These are phyloP conservation scores for Saturnia pavonia DNA, from an alignment of 2,888 invertebrate genomes.

Conservation along the genomic window DNA sequence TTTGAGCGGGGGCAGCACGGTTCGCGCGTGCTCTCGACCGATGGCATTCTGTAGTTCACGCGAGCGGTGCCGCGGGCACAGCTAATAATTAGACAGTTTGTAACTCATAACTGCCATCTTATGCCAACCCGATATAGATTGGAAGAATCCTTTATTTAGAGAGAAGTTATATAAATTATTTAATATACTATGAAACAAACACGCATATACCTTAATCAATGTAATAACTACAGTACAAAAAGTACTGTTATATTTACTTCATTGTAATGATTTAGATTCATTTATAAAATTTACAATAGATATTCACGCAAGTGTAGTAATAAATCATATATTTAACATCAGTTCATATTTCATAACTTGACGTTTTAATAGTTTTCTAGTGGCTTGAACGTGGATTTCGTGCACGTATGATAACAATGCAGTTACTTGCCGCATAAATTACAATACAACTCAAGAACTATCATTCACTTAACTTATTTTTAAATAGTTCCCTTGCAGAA, in stretches of 20 bases:
- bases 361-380: constrained; percentile 14
- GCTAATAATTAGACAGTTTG: too few species aligned
- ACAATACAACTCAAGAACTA: too few species aligned
- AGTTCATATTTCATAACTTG: constrained; percentile 22
- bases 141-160: not conserved
- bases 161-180: not conserved
- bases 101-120: too few species aligned
- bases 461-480: too few species aligned
- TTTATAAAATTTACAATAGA: not conserved
- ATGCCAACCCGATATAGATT: not conserved
- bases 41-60: too few species aligned
- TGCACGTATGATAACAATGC: not conserved
- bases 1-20: too few species aligned
- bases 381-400: constrained; percentile 8
- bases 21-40: too few species aligned
- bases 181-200: not conserved
- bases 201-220: not conserved
- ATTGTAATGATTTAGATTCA: not conserved
- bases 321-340: constrained; percentile 15
- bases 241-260: not conserved
- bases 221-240: not conserved
- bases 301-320: constrained; percentile 7
- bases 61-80: too few species aligned
- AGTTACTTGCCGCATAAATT: too few species aligned
- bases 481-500: too few species aligned